phyloP scores from a whole-genome alignment of 2,888 invertebrate genomes.

The Drosophila maculinotata region DNA sequence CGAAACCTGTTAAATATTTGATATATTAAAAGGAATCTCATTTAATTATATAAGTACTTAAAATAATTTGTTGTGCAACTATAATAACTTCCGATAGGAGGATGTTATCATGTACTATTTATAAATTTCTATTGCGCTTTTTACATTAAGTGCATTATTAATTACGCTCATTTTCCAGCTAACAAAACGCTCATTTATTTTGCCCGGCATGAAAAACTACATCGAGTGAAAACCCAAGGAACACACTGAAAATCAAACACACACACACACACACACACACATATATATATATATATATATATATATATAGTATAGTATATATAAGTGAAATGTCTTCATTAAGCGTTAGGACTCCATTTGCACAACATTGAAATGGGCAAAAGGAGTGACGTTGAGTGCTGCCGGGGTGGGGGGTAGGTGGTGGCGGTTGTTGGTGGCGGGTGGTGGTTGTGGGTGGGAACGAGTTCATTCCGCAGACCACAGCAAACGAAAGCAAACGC shows the following conservation, averaged over 20 bases:
- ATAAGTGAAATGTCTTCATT: slow-evolving; percentile 53
- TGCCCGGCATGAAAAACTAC: slow-evolving; percentile 40
- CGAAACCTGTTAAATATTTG: no score
- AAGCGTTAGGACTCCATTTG: slow-evolving; percentile 54
- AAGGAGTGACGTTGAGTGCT: neutral
- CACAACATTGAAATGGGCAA: slow-evolving; percentile 29
- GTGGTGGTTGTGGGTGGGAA: neutral
- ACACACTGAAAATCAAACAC: slow-evolving; percentile 13
- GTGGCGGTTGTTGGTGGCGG: neutral
- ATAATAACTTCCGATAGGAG: slow-evolving; percentile 20
- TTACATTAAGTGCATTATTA: slow-evolving; percentile 42
- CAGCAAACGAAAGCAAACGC: slow-evolving; percentile 48
- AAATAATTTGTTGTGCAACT: no score
- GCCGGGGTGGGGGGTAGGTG: neutral
- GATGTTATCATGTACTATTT: slow-evolving; percentile 14
- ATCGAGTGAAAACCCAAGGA: slow-evolving; percentile 15
- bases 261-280: slow-evolving; percentile 12
- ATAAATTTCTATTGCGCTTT: slow-evolving; percentile 33
- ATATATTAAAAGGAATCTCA: no score
- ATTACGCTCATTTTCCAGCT: slow-evolving; percentile 50
- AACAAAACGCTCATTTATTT: slow-evolving; percentile 48
- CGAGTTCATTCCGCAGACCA: slow-evolving; percentile 35
- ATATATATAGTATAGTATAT: slow-evolving; percentile 4
- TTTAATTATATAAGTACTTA: no score
- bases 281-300: neutral